Evolutionary conservation across 2,113 vertebrate species (phyloP), one percentile per base, ranked within the genome.

Genomic region (Petrocephalus microphthalmus): DNA sequence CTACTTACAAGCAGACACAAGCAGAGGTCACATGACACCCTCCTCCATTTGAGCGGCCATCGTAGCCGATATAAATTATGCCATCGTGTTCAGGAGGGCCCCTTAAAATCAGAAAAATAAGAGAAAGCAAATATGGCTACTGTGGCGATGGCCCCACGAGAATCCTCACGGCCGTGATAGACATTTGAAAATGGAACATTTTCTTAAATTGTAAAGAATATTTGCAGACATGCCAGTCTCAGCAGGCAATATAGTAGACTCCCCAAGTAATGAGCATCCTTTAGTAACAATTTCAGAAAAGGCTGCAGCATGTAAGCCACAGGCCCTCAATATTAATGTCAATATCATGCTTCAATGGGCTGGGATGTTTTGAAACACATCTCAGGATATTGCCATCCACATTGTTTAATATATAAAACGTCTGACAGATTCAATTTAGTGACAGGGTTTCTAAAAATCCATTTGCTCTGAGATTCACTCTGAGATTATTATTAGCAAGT

Each of bases 401-500:
- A 83, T 83, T 83, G 8, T 47, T 2, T 83, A 22, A 83, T 83
- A 83, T n/a, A 49, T 45, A 47, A 49, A 83, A 83, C 22, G 19
- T n/a, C 45, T 47, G 81, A 49, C 81, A 84, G 15, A 84, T 84
- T 84, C 25, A 15, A 85, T 52, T 85, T 54, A 53, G 8, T 37
- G 84, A n/a, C 52, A 57, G 52, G 84, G 42, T 19, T 56, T 60
- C 4, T 11, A 42, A 57, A 60, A 83, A 42, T 86, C 85, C 20
- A 85, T 29, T 53, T 29, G 52, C 54, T 57, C 15, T 29, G 5
- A 33, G 53, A 86, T 54, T 86, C 85, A 86, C 42, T 86, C 1
- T 20, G 6, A 56, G 51, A 56, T 56, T 85, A 85, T 54, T 85
- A 85, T 54, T 56, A 85, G 29, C 84, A 85, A 56, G 84, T 85